These are phyloP conservation scores for Cryptophagus acutangulus DNA, from an alignment of 2,888 invertebrate species.

Conservation along the genomic window DNA sequence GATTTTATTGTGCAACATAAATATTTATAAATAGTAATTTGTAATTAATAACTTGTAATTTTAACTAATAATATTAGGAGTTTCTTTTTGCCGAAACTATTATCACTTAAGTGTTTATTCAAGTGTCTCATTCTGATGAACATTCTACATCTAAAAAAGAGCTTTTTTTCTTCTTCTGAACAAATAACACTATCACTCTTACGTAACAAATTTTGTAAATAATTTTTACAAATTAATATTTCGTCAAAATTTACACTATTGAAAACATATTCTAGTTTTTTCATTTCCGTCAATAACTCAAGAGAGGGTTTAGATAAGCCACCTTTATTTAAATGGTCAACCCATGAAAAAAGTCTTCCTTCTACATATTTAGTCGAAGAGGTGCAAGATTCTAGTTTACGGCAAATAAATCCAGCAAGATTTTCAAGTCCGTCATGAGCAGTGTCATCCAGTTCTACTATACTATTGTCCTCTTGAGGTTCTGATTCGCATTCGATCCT, in stretches of 20 bases:
- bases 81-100: no score
- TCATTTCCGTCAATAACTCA: slow-evolving; percentile 8
- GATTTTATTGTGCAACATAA: no score
- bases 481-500: not conserved
- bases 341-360: slow-evolving; percentile 6
- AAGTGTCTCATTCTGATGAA: slow-evolving; percentile 4
- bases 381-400: slow-evolving; percentile 13
- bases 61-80: no score
- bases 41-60: no score
- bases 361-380: slow-evolving; percentile 1
- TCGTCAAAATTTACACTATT: slow-evolving; percentile 6
- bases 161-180: slow-evolving; percentile 1
- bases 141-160: slow-evolving; percentile 6
- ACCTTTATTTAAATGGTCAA: slow-evolving; percentile 10
- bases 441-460: slow-evolving; percentile 14
- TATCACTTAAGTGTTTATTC: no score
- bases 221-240: slow-evolving; percentile 5
- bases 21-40: no score
- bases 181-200: not conserved
- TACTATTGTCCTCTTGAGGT: slow-evolving; percentile 3
- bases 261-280: slow-evolving; percentile 8
- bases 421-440: slow-evolving; percentile 26
- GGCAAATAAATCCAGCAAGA: slow-evolving; percentile 24
- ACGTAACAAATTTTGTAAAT: slow-evolving; percentile 3
- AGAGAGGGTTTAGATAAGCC: slow-evolving; percentile 10